A percentile compares a stretch with the other conserved stretches of the same genome.
These are phyloP conservation scores for Strigamia maritima DNA, from an alignment of 2,888 invertebrate species.

Conservation along the genomic window DNA sequence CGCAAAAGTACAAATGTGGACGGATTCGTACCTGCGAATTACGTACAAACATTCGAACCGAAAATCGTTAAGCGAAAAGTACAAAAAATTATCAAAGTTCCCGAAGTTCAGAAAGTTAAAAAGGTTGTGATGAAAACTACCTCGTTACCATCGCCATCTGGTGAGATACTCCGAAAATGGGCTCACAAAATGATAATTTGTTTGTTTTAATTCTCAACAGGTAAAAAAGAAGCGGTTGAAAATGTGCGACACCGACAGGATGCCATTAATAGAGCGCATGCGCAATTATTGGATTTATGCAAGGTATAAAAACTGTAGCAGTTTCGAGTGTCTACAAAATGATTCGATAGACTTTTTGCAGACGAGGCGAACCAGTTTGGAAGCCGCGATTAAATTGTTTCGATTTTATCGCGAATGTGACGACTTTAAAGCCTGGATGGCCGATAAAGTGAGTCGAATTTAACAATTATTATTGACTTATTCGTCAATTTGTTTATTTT, in stretches of 20 bases:
- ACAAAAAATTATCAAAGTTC: slow-evolving; percentile 78
- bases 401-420: slow-evolving; percentile 95
- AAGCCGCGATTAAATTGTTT: slow-evolving; percentile 87
- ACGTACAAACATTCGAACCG: slow-evolving; percentile 87
- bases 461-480: background rate
- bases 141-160: background rate
- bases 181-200: no score
- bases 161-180: background rate
- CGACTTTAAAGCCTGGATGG: slow-evolving; percentile 96
- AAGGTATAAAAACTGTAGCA: slow-evolving; percentile 51
- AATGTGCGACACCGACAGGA: slow-evolving; percentile 76
- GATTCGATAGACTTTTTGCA: slow-evolving; percentile 46
- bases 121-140: slow-evolving; percentile 77
- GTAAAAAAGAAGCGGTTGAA: slow-evolving; percentile 56
- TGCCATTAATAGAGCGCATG: slow-evolving; percentile 75
- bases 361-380: slow-evolving; percentile 75
- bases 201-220: no score
- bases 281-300: slow-evolving; percentile 75
- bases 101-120: slow-evolving; percentile 78
- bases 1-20: slow-evolving; percentile 85
- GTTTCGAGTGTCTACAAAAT: background rate
- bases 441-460: slow-evolving; percentile 65
- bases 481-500: slow-evolving; percentile 41
- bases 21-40: slow-evolving; percentile 97
- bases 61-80: slow-evolving; percentile 79